Conservation (phyloP, 2,797 vertebrate species). For the Gouania willdenowi region DNA sequence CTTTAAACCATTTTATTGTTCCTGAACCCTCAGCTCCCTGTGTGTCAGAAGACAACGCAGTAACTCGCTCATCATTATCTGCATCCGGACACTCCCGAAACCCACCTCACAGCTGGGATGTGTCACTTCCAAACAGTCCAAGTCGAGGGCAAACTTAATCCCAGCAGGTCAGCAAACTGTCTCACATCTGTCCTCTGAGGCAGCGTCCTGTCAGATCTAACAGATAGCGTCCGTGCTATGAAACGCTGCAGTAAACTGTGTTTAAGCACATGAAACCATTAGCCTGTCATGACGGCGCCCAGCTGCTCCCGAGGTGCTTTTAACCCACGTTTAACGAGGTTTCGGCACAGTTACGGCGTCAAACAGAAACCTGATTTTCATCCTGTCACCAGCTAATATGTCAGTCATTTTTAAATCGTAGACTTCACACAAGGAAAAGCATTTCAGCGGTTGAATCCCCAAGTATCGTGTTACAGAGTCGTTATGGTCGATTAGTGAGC, state of each 20-base stretch:
- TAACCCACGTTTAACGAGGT: conserved; percentile 28
- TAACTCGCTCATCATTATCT: conserved; percentile 19
- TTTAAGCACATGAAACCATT: conserved; percentile 60
- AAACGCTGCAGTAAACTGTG: conserved; percentile 34
- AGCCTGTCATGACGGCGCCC: conserved; percentile 39
- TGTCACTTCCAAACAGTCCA: conserved; percentile 19
- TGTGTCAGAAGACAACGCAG: conserved; percentile 4
- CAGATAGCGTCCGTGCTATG: conserved; percentile 44
- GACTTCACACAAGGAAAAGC: conserved; percentile 48
- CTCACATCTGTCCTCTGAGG: conserved; percentile 57
- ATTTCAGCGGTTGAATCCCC: conserved; percentile 21
- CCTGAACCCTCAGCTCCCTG: too few relatives aligned
- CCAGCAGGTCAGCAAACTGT: conserved; percentile 46
- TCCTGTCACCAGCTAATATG: conserved; percentile 63
- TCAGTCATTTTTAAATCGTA: conserved; percentile 30
- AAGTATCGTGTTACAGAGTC: conserved; percentile 36
- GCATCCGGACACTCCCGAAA: conserved; percentile 7
- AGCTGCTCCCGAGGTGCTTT: conserved; percentile 33
- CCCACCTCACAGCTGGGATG: conserved; percentile 48
- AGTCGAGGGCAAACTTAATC: conserved; percentile 44
- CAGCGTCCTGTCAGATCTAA: conserved; percentile 57
- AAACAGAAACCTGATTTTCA: conserved; percentile 35
- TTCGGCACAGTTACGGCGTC: conserved; percentile 33
- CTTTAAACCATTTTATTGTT: too few relatives aligned
- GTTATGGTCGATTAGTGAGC: too few relatives aligned